These are phyloP conservation scores for Drosophila siamana DNA, from an alignment of 2,888 invertebrate genomes.

Conservation along the genomic window DNA sequence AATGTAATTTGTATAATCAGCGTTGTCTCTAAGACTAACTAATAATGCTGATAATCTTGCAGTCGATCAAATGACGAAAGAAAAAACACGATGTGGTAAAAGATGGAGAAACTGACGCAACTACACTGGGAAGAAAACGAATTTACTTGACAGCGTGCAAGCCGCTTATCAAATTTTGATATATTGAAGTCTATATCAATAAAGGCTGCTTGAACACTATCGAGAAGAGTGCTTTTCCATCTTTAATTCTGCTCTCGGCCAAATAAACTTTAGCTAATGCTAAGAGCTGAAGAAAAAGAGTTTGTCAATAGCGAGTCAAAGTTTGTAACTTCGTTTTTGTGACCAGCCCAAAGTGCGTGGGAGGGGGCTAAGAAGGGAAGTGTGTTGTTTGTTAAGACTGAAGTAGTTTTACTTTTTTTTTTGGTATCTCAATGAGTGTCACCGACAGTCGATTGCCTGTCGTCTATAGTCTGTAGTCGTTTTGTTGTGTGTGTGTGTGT, in stretches of 20 bases:
- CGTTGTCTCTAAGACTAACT: background rate
- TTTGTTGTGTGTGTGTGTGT: background rate
- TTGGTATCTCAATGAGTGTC: slow-evolving; percentile 43
- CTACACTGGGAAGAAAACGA: no score
- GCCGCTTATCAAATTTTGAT: no score
- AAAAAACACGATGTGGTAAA: no score
- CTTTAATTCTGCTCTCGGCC: background rate
- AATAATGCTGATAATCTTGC: background rate
- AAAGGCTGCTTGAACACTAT: no score
- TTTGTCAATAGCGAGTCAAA: slow-evolving; percentile 6
- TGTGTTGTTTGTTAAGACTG: slow-evolving; percentile 18
- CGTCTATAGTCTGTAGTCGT: background rate
- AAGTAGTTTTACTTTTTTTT: slow-evolving; percentile 66
- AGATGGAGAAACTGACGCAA: no score
- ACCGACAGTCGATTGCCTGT: slow-evolving; percentile 59
- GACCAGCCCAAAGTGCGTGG: no score
- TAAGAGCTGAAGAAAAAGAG: slow-evolving; percentile 2
- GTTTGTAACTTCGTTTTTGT: slow-evolving; percentile 13
- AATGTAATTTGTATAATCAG: background rate
- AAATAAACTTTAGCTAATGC: slow-evolving; percentile 5
- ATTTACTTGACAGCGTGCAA: no score
- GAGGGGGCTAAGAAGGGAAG: background rate
- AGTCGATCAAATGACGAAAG: background rate
- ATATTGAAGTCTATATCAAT: no score
- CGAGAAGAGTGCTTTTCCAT: no score